Base-by-base conservation (phyloP, 2,113 vertebrate species). In the Elephantulus edwardii region DNA sequence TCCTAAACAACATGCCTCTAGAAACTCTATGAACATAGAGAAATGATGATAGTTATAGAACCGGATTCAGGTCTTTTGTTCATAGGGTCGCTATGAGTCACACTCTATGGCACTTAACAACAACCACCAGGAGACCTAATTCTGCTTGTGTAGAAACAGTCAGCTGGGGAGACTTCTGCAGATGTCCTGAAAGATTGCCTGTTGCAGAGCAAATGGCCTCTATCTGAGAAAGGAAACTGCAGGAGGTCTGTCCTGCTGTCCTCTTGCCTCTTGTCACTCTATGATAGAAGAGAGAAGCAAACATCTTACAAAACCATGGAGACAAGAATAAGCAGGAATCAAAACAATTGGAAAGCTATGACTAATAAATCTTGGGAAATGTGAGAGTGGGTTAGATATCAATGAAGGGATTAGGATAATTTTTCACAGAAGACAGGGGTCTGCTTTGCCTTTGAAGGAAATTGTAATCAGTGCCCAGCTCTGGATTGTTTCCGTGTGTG, bases 331-430 rank as follows among this genome's bases (percentile, higher is more conserved):
- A 89, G n/a, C 52, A 74, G 83, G 62, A 91, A 87, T 66, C 82
- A 83, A 89, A 79, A 40, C 44, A 38, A 38, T 91, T 74, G 72
- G 54, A 80, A 71, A 91, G 40, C 44, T 62, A 70, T 91, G 81
- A 86, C 72, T 77, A 92, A 81, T 83, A 86, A 60, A 88, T 54
- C 83, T 68, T 68, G 62, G 87, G 88, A 92, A 93, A 88, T 92
- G 42, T 75, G 38, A 90, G 92, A 80, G 72, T 90, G 72, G 89
- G 81, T 94, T 92, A 80, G 46, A 95, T 83, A 92, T 94, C 92
- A 81, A 77, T 81, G 74, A 24, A 30, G 9, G 77, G 86, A 93
- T 92, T 93, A 91, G 93, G 74, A 77, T 94, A 91, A 93, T 96
- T 94, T 92, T 91, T 95, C 86, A 92, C 80, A 92, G 96, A 78